Percentiles rank a stretch among this genome's conserved stretches.
phyloP scores from a whole-genome alignment of 2,888 invertebrate genomes.

The Apamea sordens region DNA sequence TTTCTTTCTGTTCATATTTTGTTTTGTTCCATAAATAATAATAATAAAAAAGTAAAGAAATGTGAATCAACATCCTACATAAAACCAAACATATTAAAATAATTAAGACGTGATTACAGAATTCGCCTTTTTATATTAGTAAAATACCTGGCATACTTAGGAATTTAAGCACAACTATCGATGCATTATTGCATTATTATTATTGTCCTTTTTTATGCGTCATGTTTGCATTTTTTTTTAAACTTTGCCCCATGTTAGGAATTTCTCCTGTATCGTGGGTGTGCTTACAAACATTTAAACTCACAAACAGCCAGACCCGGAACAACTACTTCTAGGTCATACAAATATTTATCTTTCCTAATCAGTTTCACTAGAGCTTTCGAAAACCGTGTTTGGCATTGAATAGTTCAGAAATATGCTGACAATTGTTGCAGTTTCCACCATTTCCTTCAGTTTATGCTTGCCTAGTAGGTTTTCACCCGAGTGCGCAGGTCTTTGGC shows the following conservation, averaged over 20 bases:
- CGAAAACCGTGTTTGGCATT: neutral
- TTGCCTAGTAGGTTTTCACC: constrained; percentile 1
- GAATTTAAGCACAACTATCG: neutral
- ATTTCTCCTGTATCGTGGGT: too few species aligned
- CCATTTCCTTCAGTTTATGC: neutral
- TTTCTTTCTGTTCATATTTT: neutral
- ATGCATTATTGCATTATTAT: neutral
- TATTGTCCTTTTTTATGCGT: too few species aligned
- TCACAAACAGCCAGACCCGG: too few species aligned
- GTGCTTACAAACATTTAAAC: too few species aligned
- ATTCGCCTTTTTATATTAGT: neutral
- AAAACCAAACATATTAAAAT: neutral
- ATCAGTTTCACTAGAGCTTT: neutral
- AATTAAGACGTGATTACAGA: neutral
- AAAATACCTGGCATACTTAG: neutral
- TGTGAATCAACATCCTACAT: too few species aligned
- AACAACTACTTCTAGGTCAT: too few species aligned
- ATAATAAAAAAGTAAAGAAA: neutral
- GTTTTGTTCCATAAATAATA: neutral
- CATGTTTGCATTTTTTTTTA: too few species aligned
- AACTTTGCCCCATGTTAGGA: too few species aligned
- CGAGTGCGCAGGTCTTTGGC: constrained; percentile 14
- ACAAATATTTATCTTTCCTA: too few species aligned
- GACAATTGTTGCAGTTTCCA: neutral
- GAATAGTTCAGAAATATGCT: too few species aligned